Evolutionary conservation across 1,140 invertebrate genomes (phyloP).

Genomic region (honey bee (Apis mellifera)): DNA sequence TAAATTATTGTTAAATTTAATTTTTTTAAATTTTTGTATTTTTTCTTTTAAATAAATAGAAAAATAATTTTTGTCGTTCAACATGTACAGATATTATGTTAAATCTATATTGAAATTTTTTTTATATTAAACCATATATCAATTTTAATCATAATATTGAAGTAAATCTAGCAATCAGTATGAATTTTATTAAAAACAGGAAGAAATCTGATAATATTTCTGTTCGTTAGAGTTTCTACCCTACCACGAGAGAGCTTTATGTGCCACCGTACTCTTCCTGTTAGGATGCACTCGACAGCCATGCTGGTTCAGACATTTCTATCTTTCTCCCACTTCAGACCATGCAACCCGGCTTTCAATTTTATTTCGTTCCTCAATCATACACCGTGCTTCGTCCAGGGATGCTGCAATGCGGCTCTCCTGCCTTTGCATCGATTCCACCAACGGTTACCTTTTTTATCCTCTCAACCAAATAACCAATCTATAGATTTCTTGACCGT

Average conservation of each 20-base stretch:
- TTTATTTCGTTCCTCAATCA: slow-evolving; percentile 57
- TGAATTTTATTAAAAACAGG: neutral
- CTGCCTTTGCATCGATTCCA: slow-evolving; percentile 32
- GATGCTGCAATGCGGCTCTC: slow-evolving; percentile 42
- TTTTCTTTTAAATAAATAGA: neutral
- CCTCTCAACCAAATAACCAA: slow-evolving; percentile 1
- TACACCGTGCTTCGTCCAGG: slow-evolving; percentile 27
- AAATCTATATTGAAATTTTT: neutral
- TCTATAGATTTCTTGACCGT: neutral
- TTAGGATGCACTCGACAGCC: slow-evolving; percentile 49
- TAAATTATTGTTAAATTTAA: no score
- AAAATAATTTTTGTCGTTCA: neutral
- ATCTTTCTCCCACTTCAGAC: slow-evolving; percentile 39
- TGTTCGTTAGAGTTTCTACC: neutral
- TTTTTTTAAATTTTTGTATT: neutral
- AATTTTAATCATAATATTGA: neutral
- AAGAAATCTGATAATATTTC: neutral
- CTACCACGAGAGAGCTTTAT: slow-evolving; percentile 21
- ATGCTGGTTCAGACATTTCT: slow-evolving; percentile 55
- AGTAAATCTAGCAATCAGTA: neutral
- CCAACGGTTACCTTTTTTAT: neutral
- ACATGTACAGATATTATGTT: neutral
- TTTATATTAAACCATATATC: neutral
- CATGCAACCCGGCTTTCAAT: slow-evolving; percentile 47
- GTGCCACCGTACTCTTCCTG: slow-evolving; percentile 26